Base-by-base conservation (phyloP, 2,888 invertebrate genomes). In the Mycalesis mineus region DNA sequence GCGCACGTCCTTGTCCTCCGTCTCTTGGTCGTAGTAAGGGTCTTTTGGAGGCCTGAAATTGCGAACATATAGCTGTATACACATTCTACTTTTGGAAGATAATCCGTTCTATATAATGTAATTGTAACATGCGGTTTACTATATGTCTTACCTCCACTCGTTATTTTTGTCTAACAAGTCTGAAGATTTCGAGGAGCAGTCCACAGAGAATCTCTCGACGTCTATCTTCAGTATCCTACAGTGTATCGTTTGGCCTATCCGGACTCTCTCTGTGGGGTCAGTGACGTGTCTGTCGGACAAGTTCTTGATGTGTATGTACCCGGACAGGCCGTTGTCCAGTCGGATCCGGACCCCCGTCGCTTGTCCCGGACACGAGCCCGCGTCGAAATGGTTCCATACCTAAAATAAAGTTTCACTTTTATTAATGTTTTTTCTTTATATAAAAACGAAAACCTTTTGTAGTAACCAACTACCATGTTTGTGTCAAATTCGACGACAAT, bases 371-470 rank as follows among this genome's bases (percentile, higher is more conserved):
- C 99, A 99, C 1, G 95, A 93, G 29, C 96, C 97, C 0, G 97
- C 96, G 83, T 99, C 98, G 88, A 98, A 98, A 82, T 99, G 98
- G 84, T 97, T 97, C 98, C 98, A 99, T 48, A 98, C 98, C 90
- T 90, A 22, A 11, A 54, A 41, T 33, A n/a, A n/a, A n/a, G n/a
- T n/a, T n/a, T n/a, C n/a, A n/a, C n/a, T n/a, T n/a, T n/a, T n/a
- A n/a, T n/a, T n/a, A n/a, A n/a, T n/a, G n/a, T n/a, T n/a, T n/a
- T n/a, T n/a, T n/a, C n/a, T n/a, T n/a, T n/a, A n/a, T n/a, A n/a
- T n/a, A n/a, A n/a, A n/a, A n/a, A n/a, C n/a, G n/a, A n/a, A n/a
- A n/a, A n/a, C n/a, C n/a, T n/a, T n/a, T n/a, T n/a, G n/a, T n/a
- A n/a, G n/a, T n/a, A n/a, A n/a, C n/a, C n/a, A n/a, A n/a, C n/a